Evolutionary conservation across 1,140 invertebrate genomes (phyloP), one percentile per base, ranked within the genome.

Genomic region (Drosophila kepulauana): DNA sequence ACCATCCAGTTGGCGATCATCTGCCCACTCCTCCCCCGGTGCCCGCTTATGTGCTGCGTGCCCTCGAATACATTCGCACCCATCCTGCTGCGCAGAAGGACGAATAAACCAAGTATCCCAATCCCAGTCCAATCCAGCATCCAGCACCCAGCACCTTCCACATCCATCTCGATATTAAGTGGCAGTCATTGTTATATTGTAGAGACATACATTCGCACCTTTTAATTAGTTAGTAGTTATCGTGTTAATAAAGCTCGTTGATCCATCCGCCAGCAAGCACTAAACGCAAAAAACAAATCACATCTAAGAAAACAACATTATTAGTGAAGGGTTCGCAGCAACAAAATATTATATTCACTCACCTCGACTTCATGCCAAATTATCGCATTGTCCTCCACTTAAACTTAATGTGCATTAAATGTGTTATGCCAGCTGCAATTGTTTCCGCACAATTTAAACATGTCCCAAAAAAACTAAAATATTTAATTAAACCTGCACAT

Each of bases 41-140:
- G 20, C 92, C 92, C 5, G 90, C 85, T 3, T 87, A 91, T 45
- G 80, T 93, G 41, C 72, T 92, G 46, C 86, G 87, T 13, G 91
- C 93, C 15, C 69, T 95, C 10, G 94, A 93, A 54, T 94, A 94
- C 81, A 92, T 94, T 71, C 93, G 94, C 65, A 93, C 86, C 35
- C 92, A 93, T 85, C 92, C 92, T 15, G 81, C 90, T 69, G 78
- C 80, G 64, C 87, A 88, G 56, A 88, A 92, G 77, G 90, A 92
- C 28, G 81, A 92, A 66, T 84, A 79, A 69, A 16, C 25, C 15
- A 7, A 30, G 3, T 38, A 3, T 20, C 61, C 41, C 45, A 64
- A 58, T 41, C 56, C 62, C 69, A 75, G 6, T 38, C 59, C 64
- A 75, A 61, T 68, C 54, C 65, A 61, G 35, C 35, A 10, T 0